phyloP scores from a whole-genome alignment of 2,797 vertebrate species.

The Galago senegalensis region DNA sequence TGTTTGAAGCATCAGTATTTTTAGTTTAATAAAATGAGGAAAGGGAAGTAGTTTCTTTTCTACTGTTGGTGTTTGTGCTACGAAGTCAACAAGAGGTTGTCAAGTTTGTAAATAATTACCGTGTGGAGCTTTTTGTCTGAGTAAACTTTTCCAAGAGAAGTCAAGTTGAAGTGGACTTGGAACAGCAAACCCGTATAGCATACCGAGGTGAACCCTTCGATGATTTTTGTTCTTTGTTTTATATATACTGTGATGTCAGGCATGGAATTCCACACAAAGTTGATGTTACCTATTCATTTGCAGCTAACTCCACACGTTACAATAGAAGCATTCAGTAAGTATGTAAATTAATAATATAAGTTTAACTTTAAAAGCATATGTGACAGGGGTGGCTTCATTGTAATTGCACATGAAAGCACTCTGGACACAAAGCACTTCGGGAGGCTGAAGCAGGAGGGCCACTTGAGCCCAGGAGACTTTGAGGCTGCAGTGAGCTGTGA shows the following conservation, averaged over 20 bases:
- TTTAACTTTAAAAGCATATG: conserved; percentile 2
- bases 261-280: not conserved
- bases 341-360: not conserved
- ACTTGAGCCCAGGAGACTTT: not conserved
- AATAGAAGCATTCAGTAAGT: not conserved
- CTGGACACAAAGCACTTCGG: not conserved
- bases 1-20: conserved; percentile 75
- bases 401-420: not conserved
- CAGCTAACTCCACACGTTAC: not conserved
- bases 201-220: not conserved
- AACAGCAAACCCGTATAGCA: not conserved
- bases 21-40: conserved; percentile 83
- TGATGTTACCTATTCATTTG: not conserved
- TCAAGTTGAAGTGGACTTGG: not conserved
- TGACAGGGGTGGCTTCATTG: no score
- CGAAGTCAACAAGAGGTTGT: conserved; percentile 78
- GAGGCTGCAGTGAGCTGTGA: not conserved
- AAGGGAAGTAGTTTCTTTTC: conserved; percentile 79
- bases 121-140: conserved; percentile 32
- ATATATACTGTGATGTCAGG: not conserved
- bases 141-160: conserved; percentile 78
- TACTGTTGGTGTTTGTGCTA: conserved; percentile 73
- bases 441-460: not conserved
- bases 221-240: not conserved
- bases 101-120: conserved; percentile 74